phyloP scores from a whole-genome alignment of 2,888 invertebrate species.

The Cheilosia impressa region DNA sequence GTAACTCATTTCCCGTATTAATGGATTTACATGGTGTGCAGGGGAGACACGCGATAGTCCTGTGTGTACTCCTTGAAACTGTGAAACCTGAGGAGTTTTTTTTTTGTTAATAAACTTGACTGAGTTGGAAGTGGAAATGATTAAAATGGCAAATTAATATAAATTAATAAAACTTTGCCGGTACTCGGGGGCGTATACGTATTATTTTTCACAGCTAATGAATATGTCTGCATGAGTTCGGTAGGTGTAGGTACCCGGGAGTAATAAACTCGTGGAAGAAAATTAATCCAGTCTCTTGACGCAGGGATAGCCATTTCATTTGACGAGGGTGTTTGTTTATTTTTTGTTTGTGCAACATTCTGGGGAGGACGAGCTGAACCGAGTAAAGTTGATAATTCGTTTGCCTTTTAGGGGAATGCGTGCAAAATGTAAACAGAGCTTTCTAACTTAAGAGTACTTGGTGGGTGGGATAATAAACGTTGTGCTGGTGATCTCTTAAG shows the following conservation, averaged over 20 bases:
- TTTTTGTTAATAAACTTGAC: neutral
- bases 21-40: neutral
- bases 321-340: neutral
- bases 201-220: conserved; percentile 27
- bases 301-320: conserved; percentile 29
- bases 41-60: neutral
- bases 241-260: neutral
- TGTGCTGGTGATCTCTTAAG: too few species aligned
- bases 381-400: too few species aligned
- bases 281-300: conserved; percentile 34
- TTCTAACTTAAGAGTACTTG: too few species aligned
- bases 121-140: neutral
- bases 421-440: too few species aligned
- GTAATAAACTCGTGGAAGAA: neutral
- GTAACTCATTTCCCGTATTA: neutral
- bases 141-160: neutral
- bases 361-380: neutral
- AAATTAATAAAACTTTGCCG: conserved; percentile 1
- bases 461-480: too few species aligned
- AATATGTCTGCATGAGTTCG: neutral
- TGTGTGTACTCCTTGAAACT: neutral
- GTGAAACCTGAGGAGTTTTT: neutral
- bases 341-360: neutral
- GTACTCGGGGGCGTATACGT: conserved; percentile 29
- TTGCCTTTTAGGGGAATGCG: too few species aligned